phyloP scores from a whole-genome alignment of 2,888 invertebrate species.

The Mechanitis messenoides region DNA sequence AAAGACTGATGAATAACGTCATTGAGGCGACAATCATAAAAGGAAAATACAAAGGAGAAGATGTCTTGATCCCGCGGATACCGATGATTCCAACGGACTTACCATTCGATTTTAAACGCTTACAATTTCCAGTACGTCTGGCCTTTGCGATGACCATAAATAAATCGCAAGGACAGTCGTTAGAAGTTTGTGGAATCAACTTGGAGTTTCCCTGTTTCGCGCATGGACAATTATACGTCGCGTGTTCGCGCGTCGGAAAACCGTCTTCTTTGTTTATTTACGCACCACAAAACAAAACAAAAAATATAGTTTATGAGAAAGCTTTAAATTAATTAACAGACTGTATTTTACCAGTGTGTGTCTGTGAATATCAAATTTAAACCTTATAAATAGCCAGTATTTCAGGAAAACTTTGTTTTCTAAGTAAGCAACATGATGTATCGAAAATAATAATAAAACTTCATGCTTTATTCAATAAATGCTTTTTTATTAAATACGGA shows the following conservation, averaged over 20 bases:
- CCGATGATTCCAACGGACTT: conserved; percentile 30
- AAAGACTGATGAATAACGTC: conserved; percentile 27
- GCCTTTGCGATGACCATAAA: conserved; percentile 32
- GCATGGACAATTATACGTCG: conserved; percentile 34
- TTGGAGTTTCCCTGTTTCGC: conserved; percentile 30
- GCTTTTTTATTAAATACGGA: conserved; percentile 19
- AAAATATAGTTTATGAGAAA: conserved; percentile 28
- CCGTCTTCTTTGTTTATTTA: conserved; percentile 28
- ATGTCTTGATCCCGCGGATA: conserved; percentile 31
- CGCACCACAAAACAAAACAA: conserved; percentile 24
- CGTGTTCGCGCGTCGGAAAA: conserved; percentile 33
- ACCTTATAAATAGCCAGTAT: conserved; percentile 22
- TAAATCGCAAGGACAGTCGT: conserved; percentile 30
- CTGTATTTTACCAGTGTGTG: conserved; percentile 22
- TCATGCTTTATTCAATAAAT: conserved; percentile 11
- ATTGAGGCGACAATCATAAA: conserved; percentile 25
- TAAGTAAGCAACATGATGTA: conserved; percentile 18
- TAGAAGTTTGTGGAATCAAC: conserved; percentile 28
- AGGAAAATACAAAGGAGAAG: conserved; percentile 35
- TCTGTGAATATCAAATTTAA: conserved; percentile 22
- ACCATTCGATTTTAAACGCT: conserved; percentile 27
- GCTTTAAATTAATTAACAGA: conserved; percentile 24
- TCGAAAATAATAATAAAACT: background rate
- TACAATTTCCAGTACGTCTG: conserved; percentile 15
- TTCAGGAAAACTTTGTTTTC: conserved; percentile 18